Evolutionary conservation across 2,888 invertebrate species (phyloP).

Genomic region (Halocaridina rubra): DNA sequence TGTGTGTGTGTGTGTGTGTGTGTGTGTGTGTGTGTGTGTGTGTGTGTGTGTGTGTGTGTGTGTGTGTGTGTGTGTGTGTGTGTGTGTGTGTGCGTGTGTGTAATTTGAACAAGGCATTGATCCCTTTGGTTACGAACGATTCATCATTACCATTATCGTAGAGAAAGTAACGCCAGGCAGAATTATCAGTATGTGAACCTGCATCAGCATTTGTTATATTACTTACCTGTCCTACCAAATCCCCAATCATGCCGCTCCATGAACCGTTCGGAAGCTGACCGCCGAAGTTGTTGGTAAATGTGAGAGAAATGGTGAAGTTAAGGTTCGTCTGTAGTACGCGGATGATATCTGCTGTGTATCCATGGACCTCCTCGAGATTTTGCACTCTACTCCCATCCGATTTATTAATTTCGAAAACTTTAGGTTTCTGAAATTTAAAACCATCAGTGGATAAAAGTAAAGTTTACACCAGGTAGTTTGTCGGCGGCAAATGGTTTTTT

Average conservation of each 20-base stretch:
- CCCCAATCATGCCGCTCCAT: constrained; percentile 46
- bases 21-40: background rate
- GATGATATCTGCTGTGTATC: constrained; percentile 28
- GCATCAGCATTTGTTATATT: no score
- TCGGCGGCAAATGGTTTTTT: background rate
- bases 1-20: background rate
- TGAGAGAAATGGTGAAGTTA: constrained; percentile 31
- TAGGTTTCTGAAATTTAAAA: constrained; percentile 41
- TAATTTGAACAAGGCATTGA: background rate
- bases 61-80: background rate
- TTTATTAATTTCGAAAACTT: constrained; percentile 18
- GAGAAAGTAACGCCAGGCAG: no score
- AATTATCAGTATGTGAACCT: no score
- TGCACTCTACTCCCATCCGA: background rate
- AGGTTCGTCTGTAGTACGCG: constrained; percentile 3
- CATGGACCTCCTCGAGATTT: background rate
- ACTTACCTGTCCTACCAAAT: constrained; percentile 17
- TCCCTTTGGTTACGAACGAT: no score
- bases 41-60: background rate
- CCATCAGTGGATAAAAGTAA: no score
- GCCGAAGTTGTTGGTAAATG: constrained; percentile 33
- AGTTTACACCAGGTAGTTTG: no score
- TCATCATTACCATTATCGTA: no score
- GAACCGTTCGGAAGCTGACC: constrained; percentile 15
- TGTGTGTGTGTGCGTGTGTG: background rate